These are phyloP conservation scores for Tanytarsus gracilentus DNA, from an alignment of 2,888 invertebrate genomes.

Conservation along the genomic window DNA sequence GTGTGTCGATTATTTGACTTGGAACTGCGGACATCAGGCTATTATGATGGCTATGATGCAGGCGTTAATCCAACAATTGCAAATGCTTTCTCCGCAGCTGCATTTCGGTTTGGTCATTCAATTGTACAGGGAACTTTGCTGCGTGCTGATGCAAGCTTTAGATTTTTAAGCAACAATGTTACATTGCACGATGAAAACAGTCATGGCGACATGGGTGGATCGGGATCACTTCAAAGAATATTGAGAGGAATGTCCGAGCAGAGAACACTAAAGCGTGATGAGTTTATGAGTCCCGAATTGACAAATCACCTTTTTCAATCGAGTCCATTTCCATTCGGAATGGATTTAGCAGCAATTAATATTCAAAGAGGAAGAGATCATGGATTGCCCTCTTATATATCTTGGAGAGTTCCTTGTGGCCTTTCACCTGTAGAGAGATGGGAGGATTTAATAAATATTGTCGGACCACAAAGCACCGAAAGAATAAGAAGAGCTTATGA, in stretches of 20 bases:
- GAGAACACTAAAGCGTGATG: conserved; percentile 67
- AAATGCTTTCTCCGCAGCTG: conserved; percentile 71
- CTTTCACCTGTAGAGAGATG: conserved; percentile 56
- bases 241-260: conserved; percentile 69
- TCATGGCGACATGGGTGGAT: conserved; percentile 63
- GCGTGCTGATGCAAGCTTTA: conserved; percentile 60
- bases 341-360: conserved; percentile 81
- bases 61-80: conserved; percentile 64
- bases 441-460: conserved; percentile 59
- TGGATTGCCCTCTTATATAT: conserved; percentile 69
- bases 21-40: conserved; percentile 57
- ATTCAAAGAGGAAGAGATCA: conserved; percentile 82
- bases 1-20: conserved; percentile 69
- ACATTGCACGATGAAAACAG: conserved; percentile 69
- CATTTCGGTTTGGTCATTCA: conserved; percentile 80
- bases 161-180: conserved; percentile 62
- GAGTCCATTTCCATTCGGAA: conserved; percentile 58
- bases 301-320: conserved; percentile 79
- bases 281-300: conserved; percentile 69
- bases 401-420: conserved; percentile 73
- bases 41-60: conserved; percentile 59
- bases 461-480: conserved; percentile 53
- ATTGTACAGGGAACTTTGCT: conserved; percentile 71
- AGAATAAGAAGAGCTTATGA: conserved; percentile 55
- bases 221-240: conserved; percentile 70